A percentile compares a stretch with the other conserved stretches of the same genome.
phyloP scores from a whole-genome alignment of 2,888 invertebrate species.

The Thereva unica region DNA sequence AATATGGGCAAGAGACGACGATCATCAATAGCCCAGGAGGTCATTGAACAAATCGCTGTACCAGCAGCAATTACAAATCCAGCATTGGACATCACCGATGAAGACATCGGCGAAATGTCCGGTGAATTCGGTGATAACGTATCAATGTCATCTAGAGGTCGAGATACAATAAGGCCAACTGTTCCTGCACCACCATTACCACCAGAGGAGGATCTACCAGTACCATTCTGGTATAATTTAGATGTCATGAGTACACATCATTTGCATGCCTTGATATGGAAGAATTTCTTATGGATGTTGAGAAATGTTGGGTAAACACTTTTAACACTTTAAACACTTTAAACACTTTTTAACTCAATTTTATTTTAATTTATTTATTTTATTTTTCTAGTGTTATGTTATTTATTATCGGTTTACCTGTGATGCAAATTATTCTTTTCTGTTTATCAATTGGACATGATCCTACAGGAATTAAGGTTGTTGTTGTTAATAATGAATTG shows the following conservation, averaged over 20 bases:
- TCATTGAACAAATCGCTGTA: conserved; percentile 69
- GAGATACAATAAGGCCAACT: conserved; percentile 66
- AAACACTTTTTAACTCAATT: no score
- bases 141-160: conserved; percentile 73
- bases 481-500: conserved; percentile 80
- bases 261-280: conserved; percentile 84
- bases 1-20: conserved; percentile 80
- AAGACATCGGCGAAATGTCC: conserved; percentile 76
- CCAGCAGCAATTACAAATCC: conserved; percentile 70
- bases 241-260: conserved; percentile 71
- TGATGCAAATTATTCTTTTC: conserved; percentile 84
- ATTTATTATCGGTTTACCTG: conserved; percentile 84
- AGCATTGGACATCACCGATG: conserved; percentile 68
- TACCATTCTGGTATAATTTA: conserved; percentile 62
- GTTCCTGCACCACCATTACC: conserved; percentile 67
- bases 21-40: conserved; percentile 78
- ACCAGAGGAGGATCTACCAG: conserved; percentile 67
- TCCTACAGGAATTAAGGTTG: conserved; percentile 75
- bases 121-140: conserved; percentile 87
- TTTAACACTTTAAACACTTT: no score
- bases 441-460: conserved; percentile 89
- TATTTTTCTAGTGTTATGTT: conserved; percentile 68
- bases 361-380: conserved; percentile 13
- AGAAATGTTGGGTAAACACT: conserved; percentile 75
- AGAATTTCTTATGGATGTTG: conserved; percentile 85